Evolutionary conservation across 2,888 invertebrate genomes (phyloP), one percentile per base, ranked within the genome.

Genomic region (Chironomus riparius): DNA sequence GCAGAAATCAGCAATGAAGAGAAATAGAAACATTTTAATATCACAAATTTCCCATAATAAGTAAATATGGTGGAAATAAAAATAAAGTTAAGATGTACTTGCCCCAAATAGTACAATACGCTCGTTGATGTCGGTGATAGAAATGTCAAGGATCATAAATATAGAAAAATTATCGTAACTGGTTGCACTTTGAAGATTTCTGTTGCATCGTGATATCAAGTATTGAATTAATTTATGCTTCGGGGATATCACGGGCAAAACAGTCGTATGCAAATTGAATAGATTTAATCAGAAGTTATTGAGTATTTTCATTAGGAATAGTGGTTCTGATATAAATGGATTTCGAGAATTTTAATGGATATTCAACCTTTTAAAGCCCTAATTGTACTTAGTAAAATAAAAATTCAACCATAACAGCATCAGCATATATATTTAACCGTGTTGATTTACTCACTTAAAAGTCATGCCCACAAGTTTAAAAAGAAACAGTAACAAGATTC

Each of bases 121-220:
- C n/a, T 65, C 4, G 18, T 22, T 65, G n/a, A n/a, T 65, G 15
- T 15, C 7, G n/a, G 3, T 56, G 72, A 61, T 22, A 72, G 24
- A 72, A 72, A 72, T 72, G 72, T 72, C 72, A 72, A 72, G 72
- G 72, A 61, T 72, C 72, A 70, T 22, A 24, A 21, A 48, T 22
- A 56, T n/a, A 15, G n/a, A 15, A 15, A 56, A 15, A 56, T 56
- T 56, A 56, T n/a, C 56, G 56, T 38, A 15, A 56, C n/a, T 56
- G 15, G 56, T 56, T 56, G 38, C 38, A 38, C 38, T 38, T 38
- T 38, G 38, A 38, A 38, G 38, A 38, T 38, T 38, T 38, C 38
- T 38, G 38, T 38, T 38, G 38, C 38, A 38, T 38, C 38, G 38
- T 38, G 38, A 38, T 38, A 38, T 38, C 38, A 10, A 38, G 38